A percentile compares a stretch with the other conserved stretches of the same genome.
Conservation (phyloP, 1,140 invertebrate genomes). For the Lordiphosa stackelbergi region DNA sequence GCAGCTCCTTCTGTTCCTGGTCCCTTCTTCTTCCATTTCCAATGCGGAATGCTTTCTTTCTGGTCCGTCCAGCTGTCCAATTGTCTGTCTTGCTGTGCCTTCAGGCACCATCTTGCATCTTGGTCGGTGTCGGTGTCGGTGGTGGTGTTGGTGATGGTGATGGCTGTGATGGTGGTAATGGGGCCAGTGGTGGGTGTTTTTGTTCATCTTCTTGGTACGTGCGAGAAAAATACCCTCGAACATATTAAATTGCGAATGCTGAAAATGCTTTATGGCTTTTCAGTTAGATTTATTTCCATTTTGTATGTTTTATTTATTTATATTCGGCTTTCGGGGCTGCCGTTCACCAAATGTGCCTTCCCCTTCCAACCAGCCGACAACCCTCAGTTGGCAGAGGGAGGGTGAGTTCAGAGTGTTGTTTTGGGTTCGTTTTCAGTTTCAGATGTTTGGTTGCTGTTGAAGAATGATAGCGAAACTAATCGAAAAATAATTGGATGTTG, state of each 20-base stretch:
- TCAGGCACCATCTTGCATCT: slow-evolving; percentile 71
- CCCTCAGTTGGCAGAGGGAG: slow-evolving; percentile 5
- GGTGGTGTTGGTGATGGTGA: slow-evolving; percentile 22
- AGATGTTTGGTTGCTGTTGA: slow-evolving; percentile 53
- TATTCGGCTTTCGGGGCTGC: slow-evolving; percentile 55
- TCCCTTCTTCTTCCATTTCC: slow-evolving; percentile 11
- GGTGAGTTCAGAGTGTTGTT: slow-evolving; percentile 20
- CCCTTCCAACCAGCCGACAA: slow-evolving; percentile 6
- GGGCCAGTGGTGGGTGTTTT: slow-evolving; percentile 21
- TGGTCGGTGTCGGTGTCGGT: slow-evolving; percentile 25
- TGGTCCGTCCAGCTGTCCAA: slow-evolving; percentile 42
- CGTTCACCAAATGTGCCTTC: slow-evolving; percentile 12
- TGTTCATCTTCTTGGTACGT: slow-evolving; percentile 69
- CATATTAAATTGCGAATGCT: slow-evolving; percentile 77
- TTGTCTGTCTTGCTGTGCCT: slow-evolving; percentile 46
- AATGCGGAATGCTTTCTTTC: slow-evolving; percentile 29
- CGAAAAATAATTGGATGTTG: slow-evolving; percentile 77
- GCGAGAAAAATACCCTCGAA: slow-evolving; percentile 74
- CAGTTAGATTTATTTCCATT: slow-evolving; percentile 77
- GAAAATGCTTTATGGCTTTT: slow-evolving; percentile 77
- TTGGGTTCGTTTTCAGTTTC: slow-evolving; percentile 59
- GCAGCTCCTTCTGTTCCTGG: slow-evolving; percentile 1
- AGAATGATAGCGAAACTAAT: slow-evolving; percentile 77
- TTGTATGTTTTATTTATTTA: slow-evolving; percentile 77
- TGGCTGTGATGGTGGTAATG: slow-evolving; percentile 23